A percentile compares a stretch with the other conserved stretches of the same genome.
phyloP scores from a whole-genome alignment of 2,888 invertebrate species.

The Thymelicus lineola region DNA sequence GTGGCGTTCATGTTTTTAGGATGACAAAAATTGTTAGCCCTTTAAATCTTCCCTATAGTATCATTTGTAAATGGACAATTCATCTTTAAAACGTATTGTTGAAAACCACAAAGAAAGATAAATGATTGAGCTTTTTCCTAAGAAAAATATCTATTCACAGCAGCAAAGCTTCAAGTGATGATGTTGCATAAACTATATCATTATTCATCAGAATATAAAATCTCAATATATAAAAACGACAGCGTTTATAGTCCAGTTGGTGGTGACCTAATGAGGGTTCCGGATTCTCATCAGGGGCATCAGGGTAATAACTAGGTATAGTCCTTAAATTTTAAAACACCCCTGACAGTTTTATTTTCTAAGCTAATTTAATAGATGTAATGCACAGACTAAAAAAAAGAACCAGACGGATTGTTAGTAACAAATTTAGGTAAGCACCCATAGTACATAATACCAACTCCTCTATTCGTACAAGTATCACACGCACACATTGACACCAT shows the following conservation, averaged over 20 bases:
- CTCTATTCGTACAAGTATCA: too few species aligned
- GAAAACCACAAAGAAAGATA: constrained; percentile 35
- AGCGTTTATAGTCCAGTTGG: background rate
- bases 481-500: too few species aligned
- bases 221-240: background rate
- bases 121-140: constrained; percentile 39
- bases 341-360: too few species aligned
- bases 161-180: constrained; percentile 36
- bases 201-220: background rate
- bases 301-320: too few species aligned
- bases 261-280: too few species aligned
- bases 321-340: too few species aligned
- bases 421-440: too few species aligned
- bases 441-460: too few species aligned
- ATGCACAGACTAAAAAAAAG: too few species aligned
- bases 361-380: too few species aligned
- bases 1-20: constrained; percentile 6
- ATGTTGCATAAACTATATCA: constrained; percentile 35
- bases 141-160: constrained; percentile 30
- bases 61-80: background rate
- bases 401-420: too few species aligned
- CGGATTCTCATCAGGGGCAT: too few species aligned
- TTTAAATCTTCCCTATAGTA: background rate
- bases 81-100: constrained; percentile 29
- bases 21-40: background rate